Percentiles rank a stretch among this genome's conserved stretches.
phyloP scores from a whole-genome alignment of 1,140 invertebrate genomes.

The Pectinophora gossypiella region DNA sequence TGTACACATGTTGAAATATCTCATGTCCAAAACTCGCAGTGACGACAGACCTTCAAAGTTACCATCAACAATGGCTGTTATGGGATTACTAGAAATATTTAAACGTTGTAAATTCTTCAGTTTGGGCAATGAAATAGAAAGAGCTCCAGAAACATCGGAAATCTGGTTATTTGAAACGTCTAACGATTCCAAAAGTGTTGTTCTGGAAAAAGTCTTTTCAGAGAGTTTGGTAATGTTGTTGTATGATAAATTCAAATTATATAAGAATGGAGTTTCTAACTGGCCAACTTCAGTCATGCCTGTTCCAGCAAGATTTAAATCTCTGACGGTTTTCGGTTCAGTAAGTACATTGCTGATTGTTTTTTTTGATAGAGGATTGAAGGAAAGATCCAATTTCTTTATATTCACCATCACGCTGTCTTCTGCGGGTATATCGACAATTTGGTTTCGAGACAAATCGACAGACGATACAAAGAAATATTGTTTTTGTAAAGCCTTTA shows the following conservation, averaged over 20 bases:
- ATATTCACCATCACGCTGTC: constrained; percentile 91
- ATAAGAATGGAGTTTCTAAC: constrained; percentile 91
- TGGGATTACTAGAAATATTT: constrained; percentile 88
- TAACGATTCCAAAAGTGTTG: constrained; percentile 85
- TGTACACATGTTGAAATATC: constrained; percentile 80
- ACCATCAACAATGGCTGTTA: constrained; percentile 81
- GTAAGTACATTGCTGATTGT: constrained; percentile 86
- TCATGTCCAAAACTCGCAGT: constrained; percentile 80
- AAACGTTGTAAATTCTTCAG: constrained; percentile 81
- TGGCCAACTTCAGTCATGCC: constrained; percentile 81
- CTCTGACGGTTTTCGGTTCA: constrained; percentile 91
- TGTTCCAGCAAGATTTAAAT: constrained; percentile 87
- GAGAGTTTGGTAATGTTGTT: constrained; percentile 84
- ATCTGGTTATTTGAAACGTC: constrained; percentile 88
- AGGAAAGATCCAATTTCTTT: constrained; percentile 90
- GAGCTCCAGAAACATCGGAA: constrained; percentile 74
- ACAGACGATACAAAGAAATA: constrained; percentile 87
- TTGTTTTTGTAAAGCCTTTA: constrained; percentile 87
- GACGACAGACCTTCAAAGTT: constrained; percentile 83
- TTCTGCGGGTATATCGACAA: constrained; percentile 87
- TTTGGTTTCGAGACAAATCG: constrained; percentile 86
- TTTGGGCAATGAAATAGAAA: constrained; percentile 79
- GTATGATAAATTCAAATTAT: constrained; percentile 86
- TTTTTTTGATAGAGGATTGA: constrained; percentile 86
- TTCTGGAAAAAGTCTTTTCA: constrained; percentile 82